Percentiles rank a stretch among this genome's conserved stretches.
Evolutionary conservation across 2,888 invertebrate genomes (phyloP).

Genomic region (Stenodera caucasica): DNA sequence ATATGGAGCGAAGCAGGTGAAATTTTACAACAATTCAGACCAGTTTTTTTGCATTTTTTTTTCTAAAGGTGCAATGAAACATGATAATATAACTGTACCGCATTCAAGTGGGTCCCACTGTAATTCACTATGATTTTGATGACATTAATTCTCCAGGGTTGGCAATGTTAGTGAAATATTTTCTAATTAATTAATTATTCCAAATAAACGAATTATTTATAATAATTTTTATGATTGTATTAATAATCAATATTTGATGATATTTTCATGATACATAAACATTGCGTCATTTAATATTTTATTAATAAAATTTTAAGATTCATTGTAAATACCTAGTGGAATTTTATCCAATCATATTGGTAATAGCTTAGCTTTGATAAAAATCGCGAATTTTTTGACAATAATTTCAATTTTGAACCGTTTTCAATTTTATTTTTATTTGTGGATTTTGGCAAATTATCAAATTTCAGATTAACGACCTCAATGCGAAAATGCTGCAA

Average conservation of each 20-base stretch:
- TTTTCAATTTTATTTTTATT: slow-evolving; percentile 1
- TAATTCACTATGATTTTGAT: neutral
- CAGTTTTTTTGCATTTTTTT: too few relatives aligned
- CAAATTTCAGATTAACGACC: neutral
- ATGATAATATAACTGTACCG: neutral
- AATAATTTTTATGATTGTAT: too few relatives aligned
- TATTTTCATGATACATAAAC: neutral
- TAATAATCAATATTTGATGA: neutral
- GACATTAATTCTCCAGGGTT: neutral
- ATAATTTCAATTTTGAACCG: neutral
- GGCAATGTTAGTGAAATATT: neutral
- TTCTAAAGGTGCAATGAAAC: too few relatives aligned
- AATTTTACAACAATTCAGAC: neutral
- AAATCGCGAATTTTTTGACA: neutral
- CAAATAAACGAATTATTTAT: too few relatives aligned
- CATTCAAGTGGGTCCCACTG: neutral
- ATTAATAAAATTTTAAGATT: neutral
- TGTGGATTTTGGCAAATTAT: neutral
- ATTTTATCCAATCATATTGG: neutral
- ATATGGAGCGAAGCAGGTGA: neutral
- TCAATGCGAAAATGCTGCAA: neutral
- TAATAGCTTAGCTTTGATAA: neutral
- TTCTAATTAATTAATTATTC: too few relatives aligned
- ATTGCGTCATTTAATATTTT: neutral
- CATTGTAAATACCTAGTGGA: neutral